Evolutionary conservation across 1,140 invertebrate species (phyloP).

Genomic region (Drosophila bipectinata): DNA sequence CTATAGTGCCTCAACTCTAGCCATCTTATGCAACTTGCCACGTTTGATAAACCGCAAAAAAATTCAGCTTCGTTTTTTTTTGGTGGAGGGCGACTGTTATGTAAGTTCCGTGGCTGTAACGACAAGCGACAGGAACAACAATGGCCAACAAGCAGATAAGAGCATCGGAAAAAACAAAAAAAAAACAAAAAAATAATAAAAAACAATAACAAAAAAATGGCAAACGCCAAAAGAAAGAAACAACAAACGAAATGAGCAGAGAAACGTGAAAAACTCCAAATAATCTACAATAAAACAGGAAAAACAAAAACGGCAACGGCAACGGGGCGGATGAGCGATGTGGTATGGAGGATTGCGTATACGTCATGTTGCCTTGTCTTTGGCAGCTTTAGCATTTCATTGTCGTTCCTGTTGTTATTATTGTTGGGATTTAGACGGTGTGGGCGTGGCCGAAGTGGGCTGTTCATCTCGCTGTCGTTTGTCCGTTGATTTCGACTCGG

Average conservation of each 20-base stretch:
- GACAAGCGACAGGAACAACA: conserved; percentile 39
- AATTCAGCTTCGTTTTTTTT: neutral
- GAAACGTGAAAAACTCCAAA: conserved; percentile 55
- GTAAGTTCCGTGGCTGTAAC: conserved; percentile 41
- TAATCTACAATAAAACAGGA: conserved; percentile 23
- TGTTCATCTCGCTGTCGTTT: conserved; percentile 1
- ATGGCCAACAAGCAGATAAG: conserved; percentile 38
- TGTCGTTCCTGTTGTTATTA: conserved; percentile 13
- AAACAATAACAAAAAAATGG: neutral
- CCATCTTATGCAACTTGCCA: conserved; percentile 49
- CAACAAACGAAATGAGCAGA: conserved; percentile 37
- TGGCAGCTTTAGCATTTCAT: conserved; percentile 20
- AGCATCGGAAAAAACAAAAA: conserved; percentile 19
- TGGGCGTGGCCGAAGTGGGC: conserved; percentile 33
- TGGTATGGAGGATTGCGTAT: conserved; percentile 51
- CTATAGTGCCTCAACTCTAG: conserved; percentile 3
- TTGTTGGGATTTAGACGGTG: conserved; percentile 34
- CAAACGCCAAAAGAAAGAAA: conserved; percentile 1
- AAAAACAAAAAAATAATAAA: conserved; percentile 3
- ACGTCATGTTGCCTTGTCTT: conserved; percentile 55
- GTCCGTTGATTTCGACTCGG: conserved; percentile 1
- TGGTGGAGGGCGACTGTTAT: conserved; percentile 15
- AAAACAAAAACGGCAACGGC: conserved; percentile 6
- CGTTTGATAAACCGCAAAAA: conserved; percentile 47
- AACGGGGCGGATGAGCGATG: conserved; percentile 30